phyloP scores from a whole-genome alignment of 2,888 invertebrate species.

The Ophion ellenae region DNA sequence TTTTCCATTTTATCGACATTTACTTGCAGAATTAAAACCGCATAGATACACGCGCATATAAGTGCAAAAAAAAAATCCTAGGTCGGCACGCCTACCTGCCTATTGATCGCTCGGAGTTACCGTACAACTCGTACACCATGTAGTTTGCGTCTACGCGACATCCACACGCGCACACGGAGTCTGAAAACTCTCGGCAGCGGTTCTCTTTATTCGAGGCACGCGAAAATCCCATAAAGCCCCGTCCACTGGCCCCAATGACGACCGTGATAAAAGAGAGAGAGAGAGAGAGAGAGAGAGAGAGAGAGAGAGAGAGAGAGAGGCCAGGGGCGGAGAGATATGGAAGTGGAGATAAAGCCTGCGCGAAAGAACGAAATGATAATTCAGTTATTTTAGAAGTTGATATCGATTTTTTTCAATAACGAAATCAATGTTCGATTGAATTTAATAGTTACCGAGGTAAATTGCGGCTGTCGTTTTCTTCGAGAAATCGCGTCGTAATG shows the following conservation, averaged over 20 bases:
- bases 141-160: conserved; percentile 4
- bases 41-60: neutral
- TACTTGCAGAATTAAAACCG: conserved; percentile 24
- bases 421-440: neutral
- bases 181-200: conserved; percentile 23
- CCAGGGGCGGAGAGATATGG: neutral
- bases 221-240: conserved; percentile 61
- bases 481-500: too few species aligned
- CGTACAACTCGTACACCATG: conserved; percentile 8
- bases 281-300: neutral
- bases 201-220: conserved; percentile 52
- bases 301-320: neutral
- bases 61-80: conserved; percentile 40
- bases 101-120: conserved; percentile 51
- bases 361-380: neutral
- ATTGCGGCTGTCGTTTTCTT: too few species aligned
- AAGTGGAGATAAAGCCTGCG: neutral
- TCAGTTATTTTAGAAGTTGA: neutral
- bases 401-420: neutral
- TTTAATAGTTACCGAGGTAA: neutral
- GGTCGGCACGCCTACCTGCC: conserved; percentile 60
- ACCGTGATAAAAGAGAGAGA: conserved; percentile 9
- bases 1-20: neutral
- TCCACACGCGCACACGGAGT: neutral
- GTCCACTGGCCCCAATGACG: conserved; percentile 16